Percentiles rank a stretch among this genome's conserved stretches.
Conservation (phyloP, 2,888 invertebrate species). For the Drosophila conformis region DNA sequence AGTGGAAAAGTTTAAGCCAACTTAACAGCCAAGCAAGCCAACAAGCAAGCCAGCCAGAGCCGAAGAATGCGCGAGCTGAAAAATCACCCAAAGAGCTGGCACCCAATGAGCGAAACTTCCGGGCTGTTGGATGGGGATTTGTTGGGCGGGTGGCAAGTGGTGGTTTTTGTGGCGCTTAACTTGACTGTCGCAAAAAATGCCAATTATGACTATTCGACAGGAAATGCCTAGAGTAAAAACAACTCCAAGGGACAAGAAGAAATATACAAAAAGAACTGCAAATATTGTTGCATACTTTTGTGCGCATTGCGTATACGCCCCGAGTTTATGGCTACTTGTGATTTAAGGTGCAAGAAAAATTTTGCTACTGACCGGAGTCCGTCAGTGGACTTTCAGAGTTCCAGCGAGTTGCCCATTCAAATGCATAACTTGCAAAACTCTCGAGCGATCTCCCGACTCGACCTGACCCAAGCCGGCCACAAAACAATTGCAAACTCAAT, state of each 20-base stretch:
- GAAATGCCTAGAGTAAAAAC: slow-evolving; percentile 48
- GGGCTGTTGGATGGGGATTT: background rate
- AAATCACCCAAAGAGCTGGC: slow-evolving; percentile 49
- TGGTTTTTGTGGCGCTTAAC: slow-evolving; percentile 43
- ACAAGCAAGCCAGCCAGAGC: slow-evolving; percentile 2
- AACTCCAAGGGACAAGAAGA: slow-evolving; percentile 9
- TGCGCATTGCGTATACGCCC: slow-evolving; percentile 57
- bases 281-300: slow-evolving; percentile 50
- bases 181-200: slow-evolving; percentile 64
- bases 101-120: slow-evolving; percentile 25
- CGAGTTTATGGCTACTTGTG: slow-evolving; percentile 31
- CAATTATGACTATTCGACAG: slow-evolving; percentile 67
- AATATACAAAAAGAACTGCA: background rate
- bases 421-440: slow-evolving; percentile 57
- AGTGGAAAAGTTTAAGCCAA: slow-evolving; percentile 80
- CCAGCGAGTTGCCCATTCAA: slow-evolving; percentile 36
- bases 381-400: slow-evolving; percentile 46
- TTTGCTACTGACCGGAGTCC: slow-evolving; percentile 39
- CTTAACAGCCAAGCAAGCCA: slow-evolving; percentile 50
- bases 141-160: background rate
- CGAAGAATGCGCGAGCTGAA: slow-evolving; percentile 52
- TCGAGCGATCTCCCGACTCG: slow-evolving; percentile 16
- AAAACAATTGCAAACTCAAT: slow-evolving; percentile 80
- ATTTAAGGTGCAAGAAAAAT: slow-evolving; percentile 52
- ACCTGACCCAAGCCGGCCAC: slow-evolving; percentile 48